Conservation (phyloP, 2,888 invertebrate genomes). For the Neria commutata region DNA sequence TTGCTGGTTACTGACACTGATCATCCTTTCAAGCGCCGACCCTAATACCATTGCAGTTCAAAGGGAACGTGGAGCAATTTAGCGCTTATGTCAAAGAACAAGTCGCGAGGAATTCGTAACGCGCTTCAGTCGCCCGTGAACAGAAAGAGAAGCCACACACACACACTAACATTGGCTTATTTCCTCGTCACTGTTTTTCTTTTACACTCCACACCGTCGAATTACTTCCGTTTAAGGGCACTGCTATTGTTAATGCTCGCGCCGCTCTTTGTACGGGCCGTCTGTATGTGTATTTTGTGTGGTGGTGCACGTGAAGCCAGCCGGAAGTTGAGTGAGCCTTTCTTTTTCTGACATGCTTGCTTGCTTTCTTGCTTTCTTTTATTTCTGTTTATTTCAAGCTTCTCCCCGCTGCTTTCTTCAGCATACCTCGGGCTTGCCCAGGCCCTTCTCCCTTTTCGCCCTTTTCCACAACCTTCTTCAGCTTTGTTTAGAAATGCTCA, state of each 20-base stretch:
- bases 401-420: too few relatives aligned
- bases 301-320: not conserved
- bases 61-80: not conserved
- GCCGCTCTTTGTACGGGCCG: not conserved
- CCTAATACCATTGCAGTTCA: constrained; percentile 8
- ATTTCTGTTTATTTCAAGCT: too few relatives aligned
- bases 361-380: too few relatives aligned
- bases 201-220: not conserved
- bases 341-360: not conserved
- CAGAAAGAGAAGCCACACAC: too few relatives aligned
- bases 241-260: not conserved
- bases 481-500: too few relatives aligned
- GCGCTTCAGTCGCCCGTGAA: not conserved
- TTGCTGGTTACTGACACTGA: not conserved
- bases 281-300: not conserved
- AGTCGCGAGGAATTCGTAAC: constrained; percentile 13
- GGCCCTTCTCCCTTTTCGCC: too few relatives aligned
- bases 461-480: too few relatives aligned
- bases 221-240: not conserved
- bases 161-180: not conserved
- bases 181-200: not conserved
- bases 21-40: constrained; percentile 6
- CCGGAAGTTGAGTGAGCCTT: not conserved
- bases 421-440: too few relatives aligned
- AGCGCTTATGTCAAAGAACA: constrained; percentile 7